Evolutionary conservation across 2,797 vertebrate species (phyloP), one percentile per base, ranked within the genome.

Genomic region (Xyrichtys novacula): DNA sequence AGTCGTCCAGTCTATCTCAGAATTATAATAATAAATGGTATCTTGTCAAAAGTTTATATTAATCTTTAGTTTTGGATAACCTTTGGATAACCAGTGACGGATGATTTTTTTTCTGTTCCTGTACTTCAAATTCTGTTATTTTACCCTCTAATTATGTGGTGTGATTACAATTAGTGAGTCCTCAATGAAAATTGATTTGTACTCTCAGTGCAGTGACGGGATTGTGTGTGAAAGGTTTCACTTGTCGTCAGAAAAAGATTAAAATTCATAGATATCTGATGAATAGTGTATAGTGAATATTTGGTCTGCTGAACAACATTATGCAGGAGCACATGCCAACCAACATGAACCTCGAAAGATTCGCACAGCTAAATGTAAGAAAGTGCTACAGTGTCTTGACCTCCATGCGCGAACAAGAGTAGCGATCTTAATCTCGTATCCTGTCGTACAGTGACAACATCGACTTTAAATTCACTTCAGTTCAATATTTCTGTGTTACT

Each of bases 101-200:
- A 20, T 32, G 39, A 76, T 78, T 46, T 63, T 60, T 59, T 73
- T 69, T 81, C 43, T 80, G 20, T 53, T 59, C 47, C 69, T 59
- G 38, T 31, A 29, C 62, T 60, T 57, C 65, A 72, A 72, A 62
- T 77, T 84, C 55, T 66, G 39, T 48, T 69, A 56, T 86, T 83
- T 81, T 82, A 70, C 58, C 54, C 56, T 75, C 43, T 78, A 83
- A 90, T 90, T 88, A 81, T 76, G 60, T 39, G 44, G 50, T 34
- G 53, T 48, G 84, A 88, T 91, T 89, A 80, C 81, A 90, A 88
- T 88, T 77, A 85, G 74, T 89, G 84, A 86, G 78, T 68, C 68
- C 71, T 80, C 64, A 78, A 70, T 84, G 77, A 81, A 85, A 60
- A 84, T 70, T 75, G 78, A 88, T 90, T 88, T 77, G 46, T 76